Percentiles rank a stretch among this genome's conserved stretches.
phyloP scores from a whole-genome alignment of 2,888 invertebrate genomes.

The Notodonta ziczac region DNA sequence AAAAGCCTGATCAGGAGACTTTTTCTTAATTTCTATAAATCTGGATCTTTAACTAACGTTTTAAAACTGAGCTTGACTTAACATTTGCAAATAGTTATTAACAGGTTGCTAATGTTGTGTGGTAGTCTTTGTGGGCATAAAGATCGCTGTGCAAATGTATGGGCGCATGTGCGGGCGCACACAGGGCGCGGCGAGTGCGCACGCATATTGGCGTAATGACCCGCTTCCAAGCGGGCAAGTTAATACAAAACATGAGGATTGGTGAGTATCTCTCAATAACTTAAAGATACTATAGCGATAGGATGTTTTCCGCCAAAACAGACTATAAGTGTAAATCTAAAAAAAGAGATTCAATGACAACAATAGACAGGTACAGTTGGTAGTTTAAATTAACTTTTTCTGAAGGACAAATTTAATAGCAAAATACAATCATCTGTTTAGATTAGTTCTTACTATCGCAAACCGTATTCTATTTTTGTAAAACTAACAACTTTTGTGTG shows the following conservation, averaged over 20 bases:
- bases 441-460: background rate
- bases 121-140: background rate
- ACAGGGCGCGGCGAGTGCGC: slow-evolving; percentile 2
- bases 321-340: background rate
- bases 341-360: background rate
- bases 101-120: too few relatives aligned
- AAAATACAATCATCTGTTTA: slow-evolving; percentile 4
- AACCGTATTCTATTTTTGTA: slow-evolving; percentile 2
- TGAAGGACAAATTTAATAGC: slow-evolving; percentile 1
- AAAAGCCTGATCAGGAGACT: too few relatives aligned
- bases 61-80: too few relatives aligned
- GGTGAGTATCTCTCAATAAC: background rate
- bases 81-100: too few relatives aligned
- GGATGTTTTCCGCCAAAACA: background rate
- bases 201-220: background rate
- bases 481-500: slow-evolving; percentile 5
- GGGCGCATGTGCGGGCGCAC: background rate
- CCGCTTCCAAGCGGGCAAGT: slow-evolving; percentile 1
- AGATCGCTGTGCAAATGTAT: background rate
- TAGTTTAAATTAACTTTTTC: slow-evolving; percentile 5
- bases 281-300: background rate
- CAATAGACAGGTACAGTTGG: background rate
- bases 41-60: too few relatives aligned
- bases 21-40: too few relatives aligned
- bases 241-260: slow-evolving; percentile 1